A percentile compares a stretch with the other conserved stretches of the same genome.
These are phyloP conservation scores for Ameiurus melas DNA, from an alignment of 2,113 vertebrate species.

Conservation along the genomic window DNA sequence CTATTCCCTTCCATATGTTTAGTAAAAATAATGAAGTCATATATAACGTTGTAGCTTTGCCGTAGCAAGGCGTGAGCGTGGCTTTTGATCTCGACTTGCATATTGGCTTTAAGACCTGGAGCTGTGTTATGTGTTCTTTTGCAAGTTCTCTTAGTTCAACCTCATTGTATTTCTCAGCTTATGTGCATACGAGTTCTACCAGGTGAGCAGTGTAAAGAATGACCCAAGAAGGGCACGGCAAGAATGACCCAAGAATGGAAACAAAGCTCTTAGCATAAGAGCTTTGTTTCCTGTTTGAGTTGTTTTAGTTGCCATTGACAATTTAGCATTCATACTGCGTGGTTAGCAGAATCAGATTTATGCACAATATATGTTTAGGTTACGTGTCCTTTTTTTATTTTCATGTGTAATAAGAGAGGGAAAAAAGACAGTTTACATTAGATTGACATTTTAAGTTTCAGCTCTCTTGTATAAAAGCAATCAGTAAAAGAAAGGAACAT, in stretches of 20 bases:
- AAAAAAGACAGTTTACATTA: background rate
- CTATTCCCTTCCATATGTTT: background rate
- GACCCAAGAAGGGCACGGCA: background rate
- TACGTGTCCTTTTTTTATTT: background rate
- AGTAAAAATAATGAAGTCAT: background rate
- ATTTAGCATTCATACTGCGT: background rate
- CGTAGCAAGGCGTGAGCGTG: background rate
- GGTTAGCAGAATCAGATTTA: background rate
- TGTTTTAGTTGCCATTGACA: background rate
- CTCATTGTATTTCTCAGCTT: background rate
- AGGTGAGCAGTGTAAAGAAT: background rate
- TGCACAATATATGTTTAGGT: background rate
- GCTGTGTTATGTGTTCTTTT: background rate
- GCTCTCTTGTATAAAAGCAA: background rate
- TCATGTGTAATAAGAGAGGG: background rate
- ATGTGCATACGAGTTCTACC: background rate
- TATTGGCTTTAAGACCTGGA: background rate
- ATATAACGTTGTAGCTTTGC: background rate
- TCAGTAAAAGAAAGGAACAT: background rate
- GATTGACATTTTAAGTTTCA: background rate
- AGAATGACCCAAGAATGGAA: too few relatives aligned
- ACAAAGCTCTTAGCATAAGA: background rate
- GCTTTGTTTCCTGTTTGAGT: background rate
- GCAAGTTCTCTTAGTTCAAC: background rate
- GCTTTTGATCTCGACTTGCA: background rate